A percentile compares a stretch with the other conserved stretches of the same genome.
phyloP scores from a whole-genome alignment of 1,140 invertebrate genomes.

The Drosophila serrata region DNA sequence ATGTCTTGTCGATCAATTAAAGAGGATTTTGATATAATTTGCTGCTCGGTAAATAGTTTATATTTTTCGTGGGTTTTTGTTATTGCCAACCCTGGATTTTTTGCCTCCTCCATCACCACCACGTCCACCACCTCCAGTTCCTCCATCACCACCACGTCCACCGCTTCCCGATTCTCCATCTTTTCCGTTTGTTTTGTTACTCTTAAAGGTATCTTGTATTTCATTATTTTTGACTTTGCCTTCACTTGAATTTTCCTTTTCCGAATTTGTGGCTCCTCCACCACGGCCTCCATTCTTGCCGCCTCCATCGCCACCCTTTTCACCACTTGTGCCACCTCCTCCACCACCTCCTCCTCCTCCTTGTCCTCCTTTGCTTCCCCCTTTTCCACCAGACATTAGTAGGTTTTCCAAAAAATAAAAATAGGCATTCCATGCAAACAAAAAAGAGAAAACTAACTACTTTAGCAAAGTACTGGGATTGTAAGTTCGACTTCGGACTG shows the following conservation, averaged over 20 bases:
- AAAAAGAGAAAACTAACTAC: not conserved
- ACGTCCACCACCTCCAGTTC: slow-evolving; percentile 5
- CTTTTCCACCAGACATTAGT: slow-evolving; percentile 5
- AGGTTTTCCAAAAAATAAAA: not conserved
- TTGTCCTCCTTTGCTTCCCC: not conserved
- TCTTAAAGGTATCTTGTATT: not conserved
- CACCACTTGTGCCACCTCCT: not conserved
- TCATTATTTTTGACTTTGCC: not conserved
- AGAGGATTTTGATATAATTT: not conserved
- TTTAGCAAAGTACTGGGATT: slow-evolving; percentile 10
- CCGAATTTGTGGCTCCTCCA: not conserved
- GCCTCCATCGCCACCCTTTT: slow-evolving; percentile 7
- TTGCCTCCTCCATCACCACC: slow-evolving; percentile 6
- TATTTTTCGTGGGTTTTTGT: not conserved
- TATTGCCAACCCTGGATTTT: not conserved
- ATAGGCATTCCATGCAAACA: not conserved
- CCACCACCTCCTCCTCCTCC: slow-evolving; percentile 8
- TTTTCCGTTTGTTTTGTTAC: slow-evolving; percentile 1
- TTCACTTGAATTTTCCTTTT: not conserved
- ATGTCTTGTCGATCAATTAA: too few relatives aligned
- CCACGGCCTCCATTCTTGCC: not conserved
- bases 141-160: slow-evolving; percentile 5
- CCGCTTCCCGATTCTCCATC: slow-evolving; percentile 5
- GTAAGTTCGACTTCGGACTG: not conserved
- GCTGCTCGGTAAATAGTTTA: not conserved